Base-by-base conservation (phyloP, 2,888 invertebrate species). In the Tholera decimalis region DNA sequence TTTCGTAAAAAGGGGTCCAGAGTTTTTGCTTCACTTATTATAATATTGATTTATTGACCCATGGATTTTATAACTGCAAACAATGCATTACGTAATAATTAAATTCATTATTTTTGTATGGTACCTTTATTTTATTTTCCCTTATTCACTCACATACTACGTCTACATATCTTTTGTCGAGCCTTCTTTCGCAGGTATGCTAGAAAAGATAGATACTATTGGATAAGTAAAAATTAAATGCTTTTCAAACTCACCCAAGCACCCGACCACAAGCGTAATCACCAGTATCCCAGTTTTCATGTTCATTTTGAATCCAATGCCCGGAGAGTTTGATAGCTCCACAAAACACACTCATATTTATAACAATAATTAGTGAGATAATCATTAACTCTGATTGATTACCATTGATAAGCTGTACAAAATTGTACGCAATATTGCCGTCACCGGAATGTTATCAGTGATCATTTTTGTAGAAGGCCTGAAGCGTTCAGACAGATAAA, bases 231-330 rank as follows among this genome's bases (percentile, higher is more conserved):
- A 15, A n/a, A n/a, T n/a, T 1, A 22, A 28, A 9, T 18, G 5
- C 2, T 13, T 28, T 11, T 24, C 18, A 20, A 33, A 54, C 75
- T 73, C 39, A 91, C 91, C 91, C 35, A 87, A 78, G 81, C 89
- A 85, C 78, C 89, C 91, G 53, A 81, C 79, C 43, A 90, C 65
- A 70, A 90, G 79, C 30, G 86, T 81, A 37, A 86, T 59, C 50
- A 87, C 76, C 69, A 90, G 55, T 69, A 90, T 44, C 64, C 78
- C 83, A 39, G 67, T 73, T 74, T 82, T 82, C 57, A 72, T 66
- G 58, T 80, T 71, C 84, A 84, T 84, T 3, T 68, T 79, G 22
- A 44, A 18, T 54, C n/a, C n/a, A 58, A 74, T 71, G 54, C 72
- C 73, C 78, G 55, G 53, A 63, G 26, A 58, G 39, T 72, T 39